These are phyloP conservation scores for Silurus glanis DNA, from an alignment of 2,113 vertebrate genomes.

Conservation along the genomic window DNA sequence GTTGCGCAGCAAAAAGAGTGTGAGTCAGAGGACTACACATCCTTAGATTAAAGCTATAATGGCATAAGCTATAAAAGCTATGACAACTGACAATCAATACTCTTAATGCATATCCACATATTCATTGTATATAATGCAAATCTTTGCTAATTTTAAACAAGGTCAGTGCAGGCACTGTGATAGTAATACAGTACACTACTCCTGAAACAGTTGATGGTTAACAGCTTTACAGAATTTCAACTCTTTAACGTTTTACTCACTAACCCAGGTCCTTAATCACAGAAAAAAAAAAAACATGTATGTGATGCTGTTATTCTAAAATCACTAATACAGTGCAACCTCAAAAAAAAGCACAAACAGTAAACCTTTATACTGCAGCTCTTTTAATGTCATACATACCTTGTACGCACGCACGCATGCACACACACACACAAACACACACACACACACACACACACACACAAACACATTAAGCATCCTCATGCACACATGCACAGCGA, in stretches of 20 bases:
- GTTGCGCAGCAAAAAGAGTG: constrained; percentile 1
- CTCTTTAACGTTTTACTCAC: background rate
- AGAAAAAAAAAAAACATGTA: background rate
- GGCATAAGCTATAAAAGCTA: background rate
- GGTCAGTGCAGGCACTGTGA: background rate
- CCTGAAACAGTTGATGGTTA: background rate
- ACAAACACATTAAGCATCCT: background rate
- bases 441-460: background rate
- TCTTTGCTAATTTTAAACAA: background rate
- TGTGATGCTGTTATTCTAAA: background rate
- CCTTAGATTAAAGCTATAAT: background rate
- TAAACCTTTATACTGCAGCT: background rate
- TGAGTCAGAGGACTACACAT: background rate
- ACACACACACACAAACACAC: constrained; percentile 13
- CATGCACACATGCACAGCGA: constrained; percentile 32
- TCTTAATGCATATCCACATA: constrained; percentile 14
- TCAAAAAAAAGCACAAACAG: background rate
- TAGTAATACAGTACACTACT: background rate
- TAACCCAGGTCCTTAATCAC: background rate
- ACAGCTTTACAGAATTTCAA: background rate
- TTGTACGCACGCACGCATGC: constrained; percentile 6
- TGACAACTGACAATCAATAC: background rate
- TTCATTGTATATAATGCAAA: background rate
- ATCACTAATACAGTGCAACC: background rate
- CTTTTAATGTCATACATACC: background rate